phyloP scores from a whole-genome alignment of 2,113 vertebrate species.

The Chauna torquata region DNA sequence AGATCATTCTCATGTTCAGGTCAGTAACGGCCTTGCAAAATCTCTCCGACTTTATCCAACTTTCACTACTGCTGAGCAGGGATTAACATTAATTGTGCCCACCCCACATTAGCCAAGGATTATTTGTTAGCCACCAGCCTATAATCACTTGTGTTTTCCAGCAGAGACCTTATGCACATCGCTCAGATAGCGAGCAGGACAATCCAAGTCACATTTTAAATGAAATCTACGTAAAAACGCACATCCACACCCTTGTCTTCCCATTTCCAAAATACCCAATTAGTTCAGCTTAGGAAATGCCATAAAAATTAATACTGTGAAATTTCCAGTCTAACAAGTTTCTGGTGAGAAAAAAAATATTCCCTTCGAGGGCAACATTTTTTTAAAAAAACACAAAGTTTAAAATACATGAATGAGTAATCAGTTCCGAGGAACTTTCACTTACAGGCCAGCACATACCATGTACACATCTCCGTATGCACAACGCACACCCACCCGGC shows the following conservation, averaged over 20 bases:
- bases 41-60: slow-evolving; percentile 33
- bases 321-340: slow-evolving; percentile 16
- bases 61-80: slow-evolving; percentile 45
- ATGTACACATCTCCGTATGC: accelerated
- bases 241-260: neutral
- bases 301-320: slow-evolving; percentile 17
- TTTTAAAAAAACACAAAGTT: neutral
- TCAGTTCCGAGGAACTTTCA: neutral
- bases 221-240: neutral
- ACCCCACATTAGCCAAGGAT: slow-evolving; percentile 24
- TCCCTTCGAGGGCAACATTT: neutral
- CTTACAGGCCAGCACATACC: neutral
- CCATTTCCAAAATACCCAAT: neutral
- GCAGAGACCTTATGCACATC: neutral
- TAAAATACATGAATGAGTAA: neutral
- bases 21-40: neutral
- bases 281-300: neutral
- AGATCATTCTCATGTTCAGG: neutral
- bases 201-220: slow-evolving; percentile 38
- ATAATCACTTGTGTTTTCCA: slow-evolving; percentile 37
- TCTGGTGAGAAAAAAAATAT: slow-evolving; percentile 11
- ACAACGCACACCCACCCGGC: neutral
- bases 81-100: slow-evolving; percentile 51
- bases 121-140: slow-evolving; percentile 21
- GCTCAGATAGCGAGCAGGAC: neutral